A percentile compares a stretch with the other conserved stretches of the same genome.
Evolutionary conservation across 2,888 invertebrate genomes (phyloP).

Genomic region (Drosophila kambysellisi): DNA sequence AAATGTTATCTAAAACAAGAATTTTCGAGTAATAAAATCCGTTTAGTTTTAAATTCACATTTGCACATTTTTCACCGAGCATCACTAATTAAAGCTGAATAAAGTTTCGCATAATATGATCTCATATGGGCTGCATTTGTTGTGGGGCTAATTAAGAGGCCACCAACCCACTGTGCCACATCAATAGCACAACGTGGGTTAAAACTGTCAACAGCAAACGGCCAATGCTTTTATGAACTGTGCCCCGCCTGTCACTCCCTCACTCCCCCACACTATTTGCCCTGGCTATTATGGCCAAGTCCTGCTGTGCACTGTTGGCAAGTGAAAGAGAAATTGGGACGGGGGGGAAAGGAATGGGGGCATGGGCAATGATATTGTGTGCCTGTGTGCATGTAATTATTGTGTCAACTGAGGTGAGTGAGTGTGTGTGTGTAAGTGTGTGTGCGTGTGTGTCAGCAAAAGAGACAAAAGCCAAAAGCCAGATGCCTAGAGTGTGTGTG

Average conservation of each 20-base stretch:
- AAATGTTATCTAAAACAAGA: not conserved
- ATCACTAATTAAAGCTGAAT: not conserved
- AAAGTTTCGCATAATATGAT: not conserved
- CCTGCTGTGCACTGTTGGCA: slow-evolving; percentile 35
- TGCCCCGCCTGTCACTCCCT: not conserved
- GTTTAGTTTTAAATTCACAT: not conserved
- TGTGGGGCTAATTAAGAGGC: slow-evolving; percentile 19
- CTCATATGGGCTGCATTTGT: slow-evolving; percentile 7
- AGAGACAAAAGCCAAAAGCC: slow-evolving; percentile 49
- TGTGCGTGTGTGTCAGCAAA: slow-evolving; percentile 21
- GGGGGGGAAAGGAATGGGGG: not conserved
- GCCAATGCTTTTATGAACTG: slow-evolving; percentile 53
- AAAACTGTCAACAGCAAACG: slow-evolving; percentile 59
- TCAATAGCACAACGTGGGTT: slow-evolving; percentile 44
- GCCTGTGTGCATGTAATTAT: slow-evolving; percentile 69
- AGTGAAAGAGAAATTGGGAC: not conserved
- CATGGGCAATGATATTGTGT: slow-evolving; percentile 19
- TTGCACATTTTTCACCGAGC: not conserved
- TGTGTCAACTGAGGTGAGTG: slow-evolving; percentile 74
- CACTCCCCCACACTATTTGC: not conserved
- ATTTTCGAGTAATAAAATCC: not conserved
- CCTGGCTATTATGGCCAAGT: slow-evolving; percentile 1
- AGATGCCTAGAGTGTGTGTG: slow-evolving; percentile 38
- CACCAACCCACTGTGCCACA: slow-evolving; percentile 49
- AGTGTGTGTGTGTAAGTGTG: slow-evolving; percentile 56